Conservation (phyloP, 2,888 invertebrate species). For the Herminia tarsipennalis region DNA sequence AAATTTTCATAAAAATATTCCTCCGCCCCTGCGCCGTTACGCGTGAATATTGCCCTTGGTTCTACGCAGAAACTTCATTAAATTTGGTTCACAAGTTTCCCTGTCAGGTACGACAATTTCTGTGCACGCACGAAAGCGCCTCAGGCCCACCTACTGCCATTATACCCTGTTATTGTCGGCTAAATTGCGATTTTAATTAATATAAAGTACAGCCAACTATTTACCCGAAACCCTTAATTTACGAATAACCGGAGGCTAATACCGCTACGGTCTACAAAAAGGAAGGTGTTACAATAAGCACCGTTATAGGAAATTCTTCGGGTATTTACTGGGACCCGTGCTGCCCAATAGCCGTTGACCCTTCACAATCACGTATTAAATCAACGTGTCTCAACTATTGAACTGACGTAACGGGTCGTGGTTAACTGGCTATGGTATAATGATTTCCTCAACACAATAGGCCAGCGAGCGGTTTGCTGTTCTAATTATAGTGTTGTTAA, state of each 20-base stretch:
- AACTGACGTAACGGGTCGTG: conserved; percentile 16
- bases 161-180: neutral
- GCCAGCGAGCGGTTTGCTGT: conserved; percentile 48
- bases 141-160: neutral
- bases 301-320: conserved; percentile 38
- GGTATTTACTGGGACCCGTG: conserved; percentile 27
- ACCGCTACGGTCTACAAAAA: conserved; percentile 29
- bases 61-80: conserved; percentile 1
- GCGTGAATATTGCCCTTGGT: neutral
- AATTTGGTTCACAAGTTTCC: conserved; percentile 3
- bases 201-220: conserved; percentile 13
- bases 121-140: neutral
- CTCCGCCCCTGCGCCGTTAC: neutral
- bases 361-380: conserved; percentile 6
- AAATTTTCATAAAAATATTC: conserved; percentile 7
- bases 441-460: conserved; percentile 47
- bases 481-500: conserved; percentile 62
- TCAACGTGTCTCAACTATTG: conserved; percentile 14
- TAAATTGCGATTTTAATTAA: conserved; percentile 20
- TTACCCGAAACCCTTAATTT: conserved; percentile 33
- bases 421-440: conserved; percentile 36
- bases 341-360: conserved; percentile 25
- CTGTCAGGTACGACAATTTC: neutral
- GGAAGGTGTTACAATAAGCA: conserved; percentile 37
- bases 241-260: conserved; percentile 21